Percentiles rank a stretch among this genome's conserved stretches.
Evolutionary conservation across 2,888 invertebrate genomes (phyloP).

Genomic region (Marasmarcha lunaedactyla): DNA sequence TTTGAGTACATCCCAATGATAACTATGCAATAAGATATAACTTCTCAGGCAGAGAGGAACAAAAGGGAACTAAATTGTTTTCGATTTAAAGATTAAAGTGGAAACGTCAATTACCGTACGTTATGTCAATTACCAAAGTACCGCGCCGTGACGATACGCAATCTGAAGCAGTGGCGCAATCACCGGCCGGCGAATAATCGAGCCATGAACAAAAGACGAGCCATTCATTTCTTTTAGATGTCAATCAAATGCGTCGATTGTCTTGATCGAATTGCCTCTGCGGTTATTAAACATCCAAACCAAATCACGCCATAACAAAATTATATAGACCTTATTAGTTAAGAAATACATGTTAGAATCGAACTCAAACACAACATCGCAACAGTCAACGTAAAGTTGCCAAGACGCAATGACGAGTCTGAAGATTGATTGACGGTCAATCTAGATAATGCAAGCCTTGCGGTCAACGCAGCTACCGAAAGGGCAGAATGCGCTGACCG

Average conservation of each 20-base stretch:
- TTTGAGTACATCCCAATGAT: too few species aligned
- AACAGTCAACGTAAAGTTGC: constrained; percentile 13
- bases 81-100: neutral
- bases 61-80: neutral
- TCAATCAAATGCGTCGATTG: constrained; percentile 54
- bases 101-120: neutral
- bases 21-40: too few species aligned
- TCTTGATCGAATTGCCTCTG: constrained; percentile 31
- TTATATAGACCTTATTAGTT: neutral
- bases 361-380: neutral
- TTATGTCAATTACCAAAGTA: neutral
- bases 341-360: constrained; percentile 2
- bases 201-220: constrained; percentile 40
- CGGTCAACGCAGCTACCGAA: constrained; percentile 37
- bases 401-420: constrained; percentile 22
- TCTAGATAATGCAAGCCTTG: constrained; percentile 43
- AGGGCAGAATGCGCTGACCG: neutral
- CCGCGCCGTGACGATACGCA: neutral
- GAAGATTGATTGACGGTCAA: constrained; percentile 45
- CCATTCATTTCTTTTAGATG: constrained; percentile 52
- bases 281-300: constrained; percentile 6
- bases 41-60: too few species aligned
- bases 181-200: constrained; percentile 43
- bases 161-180: constrained; percentile 29
- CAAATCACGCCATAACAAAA: neutral